A percentile compares a stretch with the other conserved stretches of the same genome.
phyloP scores from a whole-genome alignment of 2,113 vertebrate species.

The Trochalopteron elliotii region DNA sequence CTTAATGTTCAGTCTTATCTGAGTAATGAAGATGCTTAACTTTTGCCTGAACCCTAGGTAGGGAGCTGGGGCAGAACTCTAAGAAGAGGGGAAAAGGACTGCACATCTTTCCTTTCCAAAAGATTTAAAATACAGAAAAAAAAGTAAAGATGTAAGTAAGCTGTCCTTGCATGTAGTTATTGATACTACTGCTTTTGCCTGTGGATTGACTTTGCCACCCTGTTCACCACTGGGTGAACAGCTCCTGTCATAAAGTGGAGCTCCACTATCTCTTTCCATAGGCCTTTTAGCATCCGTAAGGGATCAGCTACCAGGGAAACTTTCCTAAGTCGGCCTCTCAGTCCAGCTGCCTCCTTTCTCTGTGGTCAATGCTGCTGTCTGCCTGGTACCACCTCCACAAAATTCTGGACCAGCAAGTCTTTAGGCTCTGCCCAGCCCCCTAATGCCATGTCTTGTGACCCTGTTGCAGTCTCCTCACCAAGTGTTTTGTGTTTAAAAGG shows the following conservation, averaged over 20 bases:
- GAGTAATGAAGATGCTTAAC: neutral
- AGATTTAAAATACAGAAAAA: neutral
- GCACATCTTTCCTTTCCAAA: neutral
- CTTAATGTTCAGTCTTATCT: neutral
- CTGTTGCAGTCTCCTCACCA: neutral
- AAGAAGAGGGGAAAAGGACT: neutral
- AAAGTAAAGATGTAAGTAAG: neutral
- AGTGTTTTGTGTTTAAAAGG: neutral
- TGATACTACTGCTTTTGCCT: neutral
- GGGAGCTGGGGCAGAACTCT: neutral
- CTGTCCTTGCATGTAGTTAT: neutral
- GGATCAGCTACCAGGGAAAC: neutral
- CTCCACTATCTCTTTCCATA: neutral
- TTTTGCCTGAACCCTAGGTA: neutral
- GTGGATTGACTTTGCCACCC: neutral
- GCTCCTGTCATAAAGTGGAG: neutral
- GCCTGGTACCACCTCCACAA: neutral
- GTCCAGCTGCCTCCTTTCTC: neutral
- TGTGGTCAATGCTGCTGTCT: neutral
- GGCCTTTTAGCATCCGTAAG: neutral
- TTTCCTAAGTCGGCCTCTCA: neutral
- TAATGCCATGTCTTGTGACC: neutral
- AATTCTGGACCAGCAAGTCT: neutral
- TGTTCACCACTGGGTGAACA: neutral
- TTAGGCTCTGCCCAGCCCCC: neutral